Conservation (phyloP, 2,113 vertebrate species). For the Balaenoptera acutorostrata region DNA sequence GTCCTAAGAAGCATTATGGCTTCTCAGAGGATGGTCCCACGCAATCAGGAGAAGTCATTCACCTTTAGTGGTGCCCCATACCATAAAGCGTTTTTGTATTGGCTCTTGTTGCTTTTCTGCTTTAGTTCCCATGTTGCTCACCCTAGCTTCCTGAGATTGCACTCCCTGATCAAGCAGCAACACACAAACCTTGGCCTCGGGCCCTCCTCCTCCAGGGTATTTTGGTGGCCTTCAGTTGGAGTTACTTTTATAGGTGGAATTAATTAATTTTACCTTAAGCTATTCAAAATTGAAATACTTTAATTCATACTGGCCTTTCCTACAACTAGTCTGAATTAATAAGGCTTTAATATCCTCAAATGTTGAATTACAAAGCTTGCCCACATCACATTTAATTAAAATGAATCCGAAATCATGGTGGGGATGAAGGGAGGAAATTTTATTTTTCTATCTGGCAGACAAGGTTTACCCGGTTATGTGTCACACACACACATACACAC, state of each 20-base stretch:
- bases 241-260: not conserved
- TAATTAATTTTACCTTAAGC: constrained; percentile 2
- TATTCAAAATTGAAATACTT: not conserved
- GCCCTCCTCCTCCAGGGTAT: not conserved
- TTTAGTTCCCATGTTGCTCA: accelerated
- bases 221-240: not conserved
- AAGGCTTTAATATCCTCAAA: not conserved
- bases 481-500: not conserved
- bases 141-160: not conserved
- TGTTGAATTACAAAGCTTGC: constrained; percentile 21
- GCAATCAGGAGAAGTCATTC: not conserved
- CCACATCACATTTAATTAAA: constrained; percentile 26
- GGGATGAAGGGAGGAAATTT: not conserved
- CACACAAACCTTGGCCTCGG: not conserved
- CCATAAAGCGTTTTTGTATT: not conserved
- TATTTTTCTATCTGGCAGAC: not conserved
- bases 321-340: not conserved
- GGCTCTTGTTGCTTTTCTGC: not conserved
- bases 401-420: constrained; percentile 8
- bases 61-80: not conserved
- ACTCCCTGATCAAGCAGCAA: not conserved
- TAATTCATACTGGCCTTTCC: not conserved
- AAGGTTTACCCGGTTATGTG: not conserved
- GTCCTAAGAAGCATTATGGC: not conserved
- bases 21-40: not conserved